Base-by-base conservation (phyloP, 2,113 vertebrate species). In the Petaurus breviceps region DNA sequence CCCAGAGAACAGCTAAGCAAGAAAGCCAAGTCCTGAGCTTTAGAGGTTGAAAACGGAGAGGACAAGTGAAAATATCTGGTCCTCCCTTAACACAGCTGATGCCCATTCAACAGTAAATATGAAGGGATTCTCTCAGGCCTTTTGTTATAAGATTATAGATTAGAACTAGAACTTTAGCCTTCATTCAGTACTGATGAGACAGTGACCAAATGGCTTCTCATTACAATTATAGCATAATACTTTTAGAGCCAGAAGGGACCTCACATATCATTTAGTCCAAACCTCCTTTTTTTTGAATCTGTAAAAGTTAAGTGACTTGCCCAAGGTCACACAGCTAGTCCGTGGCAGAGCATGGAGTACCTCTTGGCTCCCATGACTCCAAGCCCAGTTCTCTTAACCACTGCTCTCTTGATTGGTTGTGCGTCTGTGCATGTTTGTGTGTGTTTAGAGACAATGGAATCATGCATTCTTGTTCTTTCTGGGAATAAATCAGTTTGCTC, bases 371-470 rank as follows among this genome's bases (percentile, higher is more conserved):
- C 68, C 37, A 22, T n/a, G 14, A 22, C 37, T 43, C n/a, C 16
- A 43, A 84, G 16, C 37, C n/a, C 37, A n/a, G 14, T 5, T 1
- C 12, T 77, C 68, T 77, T 77, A n/a, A 68, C 11, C 28, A 37
- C 11, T 61, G 54, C 8, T 55, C 23, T 25, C 54, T 26, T 55
- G 68, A 54, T 54, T 3, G 16, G 16, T 7, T 37, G 28, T 68
- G 12, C 31, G 28, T 68, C 28, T 37, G 31, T 37, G 68, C n/a
- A 16, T 22, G 37, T 68, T 12, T 37, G 61, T 68, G 61, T 68
- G 14, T 94, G 95, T 96, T 89, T 95, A 47, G 55, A 46, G 22
- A 90, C 0, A 47, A 91, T 2, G 61, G 51, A 94, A 94, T 77
- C 24, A 2, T 7, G 2, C 37, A 92, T 49, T 53, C 43, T 61